Conservation (phyloP, 2,113 vertebrate species). For the Xiphophorus couchianus region DNA sequence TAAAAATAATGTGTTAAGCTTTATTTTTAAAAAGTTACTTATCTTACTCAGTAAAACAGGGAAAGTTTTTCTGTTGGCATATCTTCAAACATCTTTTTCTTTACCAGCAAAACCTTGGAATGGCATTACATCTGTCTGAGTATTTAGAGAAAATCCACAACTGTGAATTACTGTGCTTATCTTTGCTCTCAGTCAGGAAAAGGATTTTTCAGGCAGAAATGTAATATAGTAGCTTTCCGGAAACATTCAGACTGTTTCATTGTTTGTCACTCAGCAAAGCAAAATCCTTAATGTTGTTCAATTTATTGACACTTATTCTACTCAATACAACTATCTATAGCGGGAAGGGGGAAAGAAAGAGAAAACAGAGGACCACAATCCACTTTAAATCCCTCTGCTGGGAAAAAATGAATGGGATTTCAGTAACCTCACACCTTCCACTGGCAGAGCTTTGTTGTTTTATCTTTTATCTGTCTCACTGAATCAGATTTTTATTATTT, state of each 20-base stretch:
- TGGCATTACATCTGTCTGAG: neutral
- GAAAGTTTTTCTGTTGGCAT: neutral
- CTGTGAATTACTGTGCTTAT: neutral
- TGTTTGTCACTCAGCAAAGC: constrained; percentile 2
- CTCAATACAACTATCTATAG: neutral
- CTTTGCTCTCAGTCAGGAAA: neutral
- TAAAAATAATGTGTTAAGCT: too few relatives aligned
- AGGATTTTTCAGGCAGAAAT: constrained; percentile 11
- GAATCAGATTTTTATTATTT: neutral
- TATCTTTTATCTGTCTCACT: constrained; percentile 16
- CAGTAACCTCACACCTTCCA: constrained; percentile 13
- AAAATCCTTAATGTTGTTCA: neutral
- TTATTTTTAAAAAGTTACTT: too few relatives aligned
- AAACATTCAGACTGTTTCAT: neutral
- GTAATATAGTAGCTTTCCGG: neutral
- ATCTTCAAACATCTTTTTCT: neutral
- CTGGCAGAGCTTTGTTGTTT: neutral
- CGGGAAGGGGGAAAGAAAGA: neutral
- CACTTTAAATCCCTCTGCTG: constrained; percentile 7
- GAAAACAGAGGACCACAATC: neutral
- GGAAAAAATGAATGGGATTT: constrained; percentile 7
- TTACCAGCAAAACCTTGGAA: neutral
- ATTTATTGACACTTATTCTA: constrained; percentile 9
- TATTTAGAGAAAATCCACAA: neutral
- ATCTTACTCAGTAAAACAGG: neutral